phyloP scores from a whole-genome alignment of 2,888 invertebrate genomes.

The Torymus aiolomorphi region DNA sequence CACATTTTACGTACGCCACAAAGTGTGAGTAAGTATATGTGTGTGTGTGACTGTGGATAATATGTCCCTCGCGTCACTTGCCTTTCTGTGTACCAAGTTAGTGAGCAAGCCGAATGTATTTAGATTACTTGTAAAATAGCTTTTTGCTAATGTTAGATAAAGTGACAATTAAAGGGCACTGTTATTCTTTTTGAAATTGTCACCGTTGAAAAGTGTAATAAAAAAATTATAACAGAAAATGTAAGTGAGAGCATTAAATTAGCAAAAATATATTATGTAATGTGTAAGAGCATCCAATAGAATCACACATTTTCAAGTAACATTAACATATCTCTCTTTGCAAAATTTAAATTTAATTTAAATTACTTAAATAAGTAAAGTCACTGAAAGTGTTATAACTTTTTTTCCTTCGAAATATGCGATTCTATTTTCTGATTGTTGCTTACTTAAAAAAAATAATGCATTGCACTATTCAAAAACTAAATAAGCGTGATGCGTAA shows the following conservation, averaged over 20 bases:
- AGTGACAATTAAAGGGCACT: slow-evolving; percentile 7
- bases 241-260: slow-evolving; percentile 3
- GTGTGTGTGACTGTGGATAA: slow-evolving; percentile 6
- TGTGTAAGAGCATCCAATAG: slow-evolving; percentile 3
- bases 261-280: slow-evolving; percentile 4
- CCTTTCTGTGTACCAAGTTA: slow-evolving; percentile 19
- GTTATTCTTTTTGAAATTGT: background rate
- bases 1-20: background rate
- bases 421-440: background rate
- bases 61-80: slow-evolving; percentile 10
- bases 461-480: slow-evolving; percentile 28
- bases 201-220: background rate
- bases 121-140: too few species aligned
- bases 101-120: slow-evolving; percentile 17
- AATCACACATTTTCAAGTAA: slow-evolving; percentile 17
- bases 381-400: background rate
- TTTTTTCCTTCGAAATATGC: slow-evolving; percentile 7
- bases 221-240: background rate
- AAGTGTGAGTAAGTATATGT: slow-evolving; percentile 10
- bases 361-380: too few species aligned
- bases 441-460: slow-evolving; percentile 8
- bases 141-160: slow-evolving; percentile 11
- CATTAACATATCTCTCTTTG: background rate
- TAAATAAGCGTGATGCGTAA: slow-evolving; percentile 21
- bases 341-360: too few species aligned